These are phyloP conservation scores for Spinibarbus caldwelli DNA, from an alignment of 2,797 vertebrate genomes.

Conservation along the genomic window DNA sequence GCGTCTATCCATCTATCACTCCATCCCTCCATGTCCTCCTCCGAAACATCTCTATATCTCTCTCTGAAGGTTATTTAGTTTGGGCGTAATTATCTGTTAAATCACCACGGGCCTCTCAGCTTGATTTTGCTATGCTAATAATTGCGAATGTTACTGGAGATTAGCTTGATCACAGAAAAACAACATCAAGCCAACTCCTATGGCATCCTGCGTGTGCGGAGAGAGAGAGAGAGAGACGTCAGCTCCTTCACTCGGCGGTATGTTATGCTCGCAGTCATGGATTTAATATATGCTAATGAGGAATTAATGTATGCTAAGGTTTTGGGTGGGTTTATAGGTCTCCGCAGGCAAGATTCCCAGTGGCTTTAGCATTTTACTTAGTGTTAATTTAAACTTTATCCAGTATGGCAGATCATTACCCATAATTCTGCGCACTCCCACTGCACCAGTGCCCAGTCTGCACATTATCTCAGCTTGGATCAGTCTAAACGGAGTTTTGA, in stretches of 20 bases:
- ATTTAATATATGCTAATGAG: slow-evolving; percentile 45
- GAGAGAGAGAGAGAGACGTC: neutral
- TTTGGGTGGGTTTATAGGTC: slow-evolving; percentile 29
- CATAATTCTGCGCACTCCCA: neutral
- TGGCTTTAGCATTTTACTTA: slow-evolving; percentile 39
- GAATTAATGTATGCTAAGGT: slow-evolving; percentile 44
- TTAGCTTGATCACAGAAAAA: slow-evolving; percentile 53
- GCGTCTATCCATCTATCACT: slow-evolving; percentile 46
- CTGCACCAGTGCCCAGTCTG: neutral
- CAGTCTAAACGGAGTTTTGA: slow-evolving; percentile 27
- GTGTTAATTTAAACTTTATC: slow-evolving; percentile 42
- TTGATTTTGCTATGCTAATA: slow-evolving; percentile 55
- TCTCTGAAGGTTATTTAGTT: slow-evolving; percentile 64
- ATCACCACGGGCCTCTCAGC: slow-evolving; percentile 55
- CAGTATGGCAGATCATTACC: slow-evolving; percentile 30
- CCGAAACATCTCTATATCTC: slow-evolving; percentile 20
- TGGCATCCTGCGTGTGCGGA: neutral
- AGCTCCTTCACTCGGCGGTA: neutral
- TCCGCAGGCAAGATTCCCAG: slow-evolving; percentile 24
- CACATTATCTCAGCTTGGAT: slow-evolving; percentile 26
- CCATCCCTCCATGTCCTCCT: slow-evolving; percentile 19
- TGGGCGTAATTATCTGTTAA: slow-evolving; percentile 63
- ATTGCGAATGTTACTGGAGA: slow-evolving; percentile 55
- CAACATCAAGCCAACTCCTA: slow-evolving; percentile 21
- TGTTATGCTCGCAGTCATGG: slow-evolving; percentile 23